Evolutionary conservation across 2,797 vertebrate genomes (phyloP).

Genomic region (Clamator glandarius): DNA sequence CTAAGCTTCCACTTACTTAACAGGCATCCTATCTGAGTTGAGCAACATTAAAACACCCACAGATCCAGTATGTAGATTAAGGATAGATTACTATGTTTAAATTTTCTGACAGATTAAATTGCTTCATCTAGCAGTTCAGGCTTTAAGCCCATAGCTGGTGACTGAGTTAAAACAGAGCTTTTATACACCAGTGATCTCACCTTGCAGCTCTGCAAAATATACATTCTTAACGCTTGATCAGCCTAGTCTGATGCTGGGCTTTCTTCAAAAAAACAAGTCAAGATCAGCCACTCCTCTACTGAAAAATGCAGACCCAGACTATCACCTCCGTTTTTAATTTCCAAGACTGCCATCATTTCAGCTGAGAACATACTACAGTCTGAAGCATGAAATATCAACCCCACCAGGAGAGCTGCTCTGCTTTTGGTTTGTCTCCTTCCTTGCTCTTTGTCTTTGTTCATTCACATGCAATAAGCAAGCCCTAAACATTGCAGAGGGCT

Average conservation of each 20-base stretch:
- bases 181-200: not conserved
- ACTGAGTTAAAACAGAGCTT: not conserved
- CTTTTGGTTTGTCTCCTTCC: not conserved
- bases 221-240: not conserved
- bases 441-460: not conserved
- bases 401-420: not conserved
- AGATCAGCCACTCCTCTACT: not conserved
- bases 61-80: rapidly evolving
- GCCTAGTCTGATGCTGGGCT: not conserved
- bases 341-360: not conserved
- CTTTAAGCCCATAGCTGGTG: not conserved
- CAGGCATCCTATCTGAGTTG: not conserved
- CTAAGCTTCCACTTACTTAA: not conserved
- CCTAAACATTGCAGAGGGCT: not conserved
- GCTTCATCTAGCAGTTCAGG: not conserved
- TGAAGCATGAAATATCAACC: not conserved
- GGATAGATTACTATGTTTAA: not conserved
- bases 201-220: not conserved
- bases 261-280: not conserved
- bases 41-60: not conserved
- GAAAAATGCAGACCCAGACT: not conserved
- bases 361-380: not conserved
- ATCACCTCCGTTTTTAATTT: not conserved
- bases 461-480: too few species aligned
- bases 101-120: not conserved